Base-by-base conservation (phyloP, 1,140 invertebrate genomes). In the Bursaphelenchus mucronatus region DNA sequence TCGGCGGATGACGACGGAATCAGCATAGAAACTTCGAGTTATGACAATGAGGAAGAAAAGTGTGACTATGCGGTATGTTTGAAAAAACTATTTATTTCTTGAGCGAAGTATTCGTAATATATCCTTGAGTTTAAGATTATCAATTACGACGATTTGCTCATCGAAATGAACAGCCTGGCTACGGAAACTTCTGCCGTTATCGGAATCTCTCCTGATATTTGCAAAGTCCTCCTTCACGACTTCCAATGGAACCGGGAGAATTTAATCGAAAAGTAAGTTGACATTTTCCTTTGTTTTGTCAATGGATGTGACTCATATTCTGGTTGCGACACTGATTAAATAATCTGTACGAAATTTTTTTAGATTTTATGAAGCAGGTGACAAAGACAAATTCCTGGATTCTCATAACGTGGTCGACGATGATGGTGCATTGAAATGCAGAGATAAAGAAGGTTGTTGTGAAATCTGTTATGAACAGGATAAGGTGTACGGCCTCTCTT, bases 181-280 rank as follows among this genome's bases (percentile, higher is more conserved):
- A 45, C 13, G n/a, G 70, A 72, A 11, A 74, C 70, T 15, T 75
- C 70, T 7, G 51, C 54, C 17, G 64, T 72, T 3, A 43, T 72
- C 41, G 49, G 70, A 45, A 74, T 51, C 45, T 59, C 70, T 11
- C 47, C 56, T 15, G 65, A 56, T 4, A 57, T 72, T 39, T 72
- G 70, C 44, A 65, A 67, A 21, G 52, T 71, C 9, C 46, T 72
- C 8, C 52, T 72, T 19, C 70, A 72, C 50, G 51, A 72, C 10
- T 72, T 63, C 51, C 56, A 75, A 52, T 73, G 71, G 71, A 74
- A 73, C 45, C 69, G 75, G 55, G 70, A 65, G 15, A 43, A 21
- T 39, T 51, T 73, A 39, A 59, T 74, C 15, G 65, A 73, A 45
- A 75, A 57, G 72, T 72, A 40, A 10, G 17, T 59, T 44, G 30